phyloP scores from a whole-genome alignment of 1,140 invertebrate genomes.

The Coboldia fuscipes region DNA sequence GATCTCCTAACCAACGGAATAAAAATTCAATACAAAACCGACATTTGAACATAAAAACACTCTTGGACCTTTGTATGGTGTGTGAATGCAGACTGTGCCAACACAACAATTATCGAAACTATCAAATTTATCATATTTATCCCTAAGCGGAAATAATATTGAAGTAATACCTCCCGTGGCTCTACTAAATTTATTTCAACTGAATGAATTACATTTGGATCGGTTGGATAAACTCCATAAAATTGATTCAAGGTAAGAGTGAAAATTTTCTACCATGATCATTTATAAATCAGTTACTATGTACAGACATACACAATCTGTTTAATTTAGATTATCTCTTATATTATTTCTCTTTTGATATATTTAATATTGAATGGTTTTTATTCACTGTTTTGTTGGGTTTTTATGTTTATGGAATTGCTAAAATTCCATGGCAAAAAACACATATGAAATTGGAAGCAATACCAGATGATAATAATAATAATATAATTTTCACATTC shows the following conservation, averaged over 20 bases:
- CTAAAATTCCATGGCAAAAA: too few relatives aligned
- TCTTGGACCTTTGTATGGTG: conserved; percentile 1
- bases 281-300: background rate
- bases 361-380: too few relatives aligned
- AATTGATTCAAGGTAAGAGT: conserved; percentile 35
- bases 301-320: too few relatives aligned
- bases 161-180: conserved; percentile 41
- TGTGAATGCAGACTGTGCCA: conserved; percentile 30
- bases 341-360: too few relatives aligned
- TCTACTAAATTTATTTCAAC: conserved; percentile 57
- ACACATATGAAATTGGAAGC: too few relatives aligned
- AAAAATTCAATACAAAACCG: background rate
- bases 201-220: conserved; percentile 48
- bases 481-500: too few relatives aligned
- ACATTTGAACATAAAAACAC: background rate
- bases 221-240: conserved; percentile 35
- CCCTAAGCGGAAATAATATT: conserved; percentile 56
- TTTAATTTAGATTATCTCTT: too few relatives aligned
- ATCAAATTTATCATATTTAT: conserved; percentile 44
- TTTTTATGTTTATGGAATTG: too few relatives aligned
- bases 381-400: too few relatives aligned
- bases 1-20: background rate
- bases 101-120: conserved; percentile 51
- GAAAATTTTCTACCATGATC: background rate
- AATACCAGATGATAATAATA: too few relatives aligned